These are phyloP conservation scores for Pyrochroa serraticornis DNA, from an alignment of 2,888 invertebrate genomes.

Conservation along the genomic window DNA sequence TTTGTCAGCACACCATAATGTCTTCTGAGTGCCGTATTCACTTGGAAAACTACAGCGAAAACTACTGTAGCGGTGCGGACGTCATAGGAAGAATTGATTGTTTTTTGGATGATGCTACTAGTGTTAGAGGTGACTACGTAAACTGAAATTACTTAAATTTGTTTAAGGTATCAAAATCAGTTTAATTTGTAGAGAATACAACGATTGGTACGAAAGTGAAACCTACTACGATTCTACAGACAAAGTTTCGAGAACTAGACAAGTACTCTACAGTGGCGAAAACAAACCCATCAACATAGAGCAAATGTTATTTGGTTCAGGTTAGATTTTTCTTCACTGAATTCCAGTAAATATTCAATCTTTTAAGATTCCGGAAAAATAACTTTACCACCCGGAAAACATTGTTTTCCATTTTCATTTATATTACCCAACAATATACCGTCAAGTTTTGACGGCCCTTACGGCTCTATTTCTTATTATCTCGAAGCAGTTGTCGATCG, in stretches of 20 bases:
- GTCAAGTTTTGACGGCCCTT: conserved; percentile 77
- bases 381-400: neutral
- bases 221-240: conserved; percentile 32
- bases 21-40: neutral
- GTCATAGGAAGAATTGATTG: neutral
- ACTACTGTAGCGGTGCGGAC: neutral
- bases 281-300: conserved; percentile 31
- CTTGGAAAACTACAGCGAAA: neutral
- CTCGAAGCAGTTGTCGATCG: conserved; percentile 81
- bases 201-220: conserved; percentile 35
- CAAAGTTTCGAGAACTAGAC: conserved; percentile 27
- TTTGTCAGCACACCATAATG: too few species aligned
- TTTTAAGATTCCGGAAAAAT: neutral
- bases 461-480: conserved; percentile 78
- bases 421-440: conserved; percentile 75
- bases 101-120: neutral
- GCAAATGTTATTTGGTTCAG: conserved; percentile 27
- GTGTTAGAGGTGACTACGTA: too few species aligned
- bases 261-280: conserved; percentile 31
- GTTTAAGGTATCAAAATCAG: conserved; percentile 31
- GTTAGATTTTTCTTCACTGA: neutral
- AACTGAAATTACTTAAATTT: neutral
- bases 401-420: conserved; percentile 71
- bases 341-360: too few species aligned
- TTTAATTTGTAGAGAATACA: conserved; percentile 37